Conservation (phyloP, 2,888 invertebrate genomes). For the Falcaria lacertinaria region DNA sequence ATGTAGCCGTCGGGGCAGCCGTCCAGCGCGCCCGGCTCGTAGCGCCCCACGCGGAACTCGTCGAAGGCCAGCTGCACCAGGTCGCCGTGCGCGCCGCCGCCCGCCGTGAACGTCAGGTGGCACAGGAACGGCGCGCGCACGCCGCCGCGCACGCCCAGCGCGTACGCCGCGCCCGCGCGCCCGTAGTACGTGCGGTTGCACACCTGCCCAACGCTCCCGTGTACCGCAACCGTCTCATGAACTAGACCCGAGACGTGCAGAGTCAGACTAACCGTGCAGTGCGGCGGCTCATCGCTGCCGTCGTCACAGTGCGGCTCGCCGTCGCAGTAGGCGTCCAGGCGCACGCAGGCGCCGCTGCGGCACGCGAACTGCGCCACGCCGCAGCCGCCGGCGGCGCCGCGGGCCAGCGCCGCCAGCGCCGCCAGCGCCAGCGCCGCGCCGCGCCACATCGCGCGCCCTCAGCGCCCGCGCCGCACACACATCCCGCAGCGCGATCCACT, state of each 20-base stretch:
- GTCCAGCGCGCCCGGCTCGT: slow-evolving; percentile 84
- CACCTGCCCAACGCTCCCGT: slow-evolving; percentile 86
- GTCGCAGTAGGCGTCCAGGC: slow-evolving; percentile 92
- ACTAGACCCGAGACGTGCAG: too few species aligned
- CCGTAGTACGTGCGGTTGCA: slow-evolving; percentile 96
- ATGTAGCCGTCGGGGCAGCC: slow-evolving; percentile 94
- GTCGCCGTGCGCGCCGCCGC: slow-evolving; percentile 92
- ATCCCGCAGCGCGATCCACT: slow-evolving; percentile 1
- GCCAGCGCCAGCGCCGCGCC: slow-evolving; percentile 8
- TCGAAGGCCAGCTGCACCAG: slow-evolving; percentile 94
- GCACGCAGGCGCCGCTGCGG: slow-evolving; percentile 87
- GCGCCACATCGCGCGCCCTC: slow-evolving; percentile 11
- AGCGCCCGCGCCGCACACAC: slow-evolving; percentile 9
- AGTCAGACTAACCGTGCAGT: slow-evolving; percentile 83
- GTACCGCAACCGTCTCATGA: too few species aligned
- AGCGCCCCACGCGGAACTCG: slow-evolving; percentile 91
- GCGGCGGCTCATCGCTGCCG: slow-evolving; percentile 88
- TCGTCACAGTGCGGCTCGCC: slow-evolving; percentile 91
- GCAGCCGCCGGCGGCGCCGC: slow-evolving; percentile 54
- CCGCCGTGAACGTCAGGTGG: slow-evolving; percentile 94
- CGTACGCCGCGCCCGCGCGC: slow-evolving; percentile 89
- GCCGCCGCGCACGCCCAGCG: slow-evolving; percentile 87
- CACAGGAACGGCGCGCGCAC: slow-evolving; percentile 90
- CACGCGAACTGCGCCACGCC: slow-evolving; percentile 60
- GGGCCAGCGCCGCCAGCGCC: slow-evolving; percentile 24